phyloP scores from a whole-genome alignment of 2,888 invertebrate species.

The Eupithecia dodoneata region DNA sequence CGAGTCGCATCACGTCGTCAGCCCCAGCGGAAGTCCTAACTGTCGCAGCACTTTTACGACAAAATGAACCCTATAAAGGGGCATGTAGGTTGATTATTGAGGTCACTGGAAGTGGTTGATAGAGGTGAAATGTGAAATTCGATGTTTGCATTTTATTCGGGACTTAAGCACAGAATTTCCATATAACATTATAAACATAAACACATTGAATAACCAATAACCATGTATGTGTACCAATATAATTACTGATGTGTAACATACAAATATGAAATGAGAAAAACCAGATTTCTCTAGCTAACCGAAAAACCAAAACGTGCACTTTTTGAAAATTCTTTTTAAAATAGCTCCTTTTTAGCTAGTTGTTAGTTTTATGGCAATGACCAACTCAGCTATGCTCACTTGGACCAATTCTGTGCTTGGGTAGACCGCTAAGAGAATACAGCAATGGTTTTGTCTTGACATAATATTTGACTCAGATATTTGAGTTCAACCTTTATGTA shows the following conservation, averaged over 20 bases:
- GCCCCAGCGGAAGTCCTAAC: conserved; percentile 67
- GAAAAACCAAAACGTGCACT: not conserved
- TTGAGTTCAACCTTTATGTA: not conserved
- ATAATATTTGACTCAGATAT: too few relatives aligned
- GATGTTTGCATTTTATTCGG: not conserved
- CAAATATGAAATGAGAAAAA: too few relatives aligned
- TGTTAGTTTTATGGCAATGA: too few relatives aligned
- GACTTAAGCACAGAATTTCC: too few relatives aligned
- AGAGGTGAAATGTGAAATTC: conserved; percentile 12
- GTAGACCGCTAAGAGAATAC: too few relatives aligned
- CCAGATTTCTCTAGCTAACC: not conserved
- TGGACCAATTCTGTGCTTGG: too few relatives aligned
- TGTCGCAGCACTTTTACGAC: conserved; percentile 62
- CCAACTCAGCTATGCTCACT: too few relatives aligned
- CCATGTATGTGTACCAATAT: not conserved
- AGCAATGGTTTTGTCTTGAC: too few relatives aligned
- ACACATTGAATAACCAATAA: not conserved
- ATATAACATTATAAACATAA: too few relatives aligned
- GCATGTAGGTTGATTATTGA: conserved; percentile 64
- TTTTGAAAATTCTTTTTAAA: too few relatives aligned
- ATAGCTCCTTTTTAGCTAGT: too few relatives aligned
- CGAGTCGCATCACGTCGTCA: conserved; percentile 58
- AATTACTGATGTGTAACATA: too few relatives aligned
- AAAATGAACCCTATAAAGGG: conserved; percentile 59
- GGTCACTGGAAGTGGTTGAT: conserved; percentile 43